phyloP scores from a whole-genome alignment of 2,888 invertebrate genomes.

The Cactoblastis cactorum region DNA sequence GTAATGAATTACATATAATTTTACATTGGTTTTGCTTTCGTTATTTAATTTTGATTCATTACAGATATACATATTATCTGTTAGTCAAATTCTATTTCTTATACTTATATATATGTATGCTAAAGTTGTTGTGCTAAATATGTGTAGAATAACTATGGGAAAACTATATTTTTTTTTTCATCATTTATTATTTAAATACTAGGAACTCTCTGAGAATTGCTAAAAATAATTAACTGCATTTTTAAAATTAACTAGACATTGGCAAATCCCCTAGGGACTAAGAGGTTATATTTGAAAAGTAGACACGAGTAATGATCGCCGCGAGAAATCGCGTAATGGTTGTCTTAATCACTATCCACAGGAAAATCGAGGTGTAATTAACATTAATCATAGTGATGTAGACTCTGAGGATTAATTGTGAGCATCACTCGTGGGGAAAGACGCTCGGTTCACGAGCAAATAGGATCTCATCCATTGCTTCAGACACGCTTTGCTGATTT shows the following conservation, averaged over 20 bases:
- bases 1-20: too few species aligned
- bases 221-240: too few species aligned
- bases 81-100: too few species aligned
- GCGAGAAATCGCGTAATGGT: constrained; percentile 58
- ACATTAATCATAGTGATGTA: constrained; percentile 69
- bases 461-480: neutral
- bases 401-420: constrained; percentile 57
- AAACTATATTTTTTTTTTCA: too few species aligned
- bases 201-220: too few species aligned
- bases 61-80: too few species aligned
- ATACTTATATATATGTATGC: too few species aligned
- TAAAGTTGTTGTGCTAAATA: too few species aligned
- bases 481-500: neutral
- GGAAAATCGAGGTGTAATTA: constrained; percentile 67
- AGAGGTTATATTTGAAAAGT: constrained; percentile 27
- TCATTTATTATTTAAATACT: too few species aligned
- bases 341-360: constrained; percentile 58
- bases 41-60: too few species aligned
- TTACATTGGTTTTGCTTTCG: too few species aligned
- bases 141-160: too few species aligned
- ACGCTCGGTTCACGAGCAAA: neutral
- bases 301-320: constrained; percentile 54
- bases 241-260: neutral
- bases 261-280: neutral
- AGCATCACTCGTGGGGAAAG: constrained; percentile 40